phyloP scores from a whole-genome alignment of 2,797 vertebrate genomes.

The Denticeps clupeoides region DNA sequence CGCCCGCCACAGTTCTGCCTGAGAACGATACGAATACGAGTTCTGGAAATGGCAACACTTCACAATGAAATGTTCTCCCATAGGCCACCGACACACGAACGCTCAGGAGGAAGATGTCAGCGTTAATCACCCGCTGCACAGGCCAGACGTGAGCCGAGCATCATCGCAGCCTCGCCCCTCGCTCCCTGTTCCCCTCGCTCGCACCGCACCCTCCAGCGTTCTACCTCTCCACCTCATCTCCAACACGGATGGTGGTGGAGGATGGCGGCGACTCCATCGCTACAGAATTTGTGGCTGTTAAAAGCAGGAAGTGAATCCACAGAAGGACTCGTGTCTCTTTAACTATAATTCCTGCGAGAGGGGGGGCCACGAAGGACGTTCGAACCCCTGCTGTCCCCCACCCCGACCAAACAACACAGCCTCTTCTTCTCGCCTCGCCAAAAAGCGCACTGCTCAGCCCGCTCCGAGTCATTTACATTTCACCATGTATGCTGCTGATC shows the following conservation, averaged over 20 bases:
- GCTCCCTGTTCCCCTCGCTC: background rate
- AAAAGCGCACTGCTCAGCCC: too few relatives aligned
- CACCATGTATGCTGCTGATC: constrained; percentile 29
- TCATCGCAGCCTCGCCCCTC: background rate
- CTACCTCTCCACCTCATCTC: background rate
- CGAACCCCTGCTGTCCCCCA: constrained; percentile 47
- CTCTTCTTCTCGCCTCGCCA: constrained; percentile 31
- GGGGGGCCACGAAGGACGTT: constrained; percentile 38
- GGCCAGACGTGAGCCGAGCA: background rate
- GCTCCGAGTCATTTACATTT: constrained; percentile 31
- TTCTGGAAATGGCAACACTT: too few relatives aligned
- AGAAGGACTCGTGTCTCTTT: too few relatives aligned
- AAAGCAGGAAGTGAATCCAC: too few relatives aligned
- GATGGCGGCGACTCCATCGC: too few relatives aligned
- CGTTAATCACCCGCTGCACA: constrained; percentile 32
- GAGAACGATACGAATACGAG: too few relatives aligned
- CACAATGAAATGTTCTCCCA: background rate
- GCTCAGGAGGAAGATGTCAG: constrained; percentile 42
- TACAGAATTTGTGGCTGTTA: too few relatives aligned
- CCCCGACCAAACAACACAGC: constrained; percentile 46
- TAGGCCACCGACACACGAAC: constrained; percentile 29
- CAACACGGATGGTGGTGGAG: too few relatives aligned
- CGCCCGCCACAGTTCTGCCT: too few relatives aligned
- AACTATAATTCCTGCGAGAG: too few relatives aligned
- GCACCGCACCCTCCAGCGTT: background rate